phyloP scores from a whole-genome alignment of 2,113 vertebrate species.

The Dipodomys ordii region DNA sequence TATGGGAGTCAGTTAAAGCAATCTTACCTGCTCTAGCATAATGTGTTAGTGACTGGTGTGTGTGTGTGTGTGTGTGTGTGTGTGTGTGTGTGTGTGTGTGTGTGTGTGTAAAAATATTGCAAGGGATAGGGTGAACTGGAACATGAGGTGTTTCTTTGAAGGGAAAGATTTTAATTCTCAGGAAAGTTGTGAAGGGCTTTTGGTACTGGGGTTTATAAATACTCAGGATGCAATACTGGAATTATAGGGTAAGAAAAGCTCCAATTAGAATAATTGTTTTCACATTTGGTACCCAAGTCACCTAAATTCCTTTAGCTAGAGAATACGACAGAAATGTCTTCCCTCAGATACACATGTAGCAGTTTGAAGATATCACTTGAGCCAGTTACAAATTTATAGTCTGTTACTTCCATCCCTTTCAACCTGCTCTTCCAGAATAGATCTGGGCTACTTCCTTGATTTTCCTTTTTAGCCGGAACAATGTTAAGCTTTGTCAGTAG shows the following conservation, averaged over 20 bases:
- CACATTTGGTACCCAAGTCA: not conserved
- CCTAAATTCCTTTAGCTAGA: not conserved
- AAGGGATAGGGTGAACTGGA: not conserved
- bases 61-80: not conserved
- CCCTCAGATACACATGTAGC: not conserved
- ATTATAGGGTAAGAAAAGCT: not conserved
- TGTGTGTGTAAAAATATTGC: not conserved
- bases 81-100: no score
- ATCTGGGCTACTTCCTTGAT: not conserved
- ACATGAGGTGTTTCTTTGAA: not conserved
- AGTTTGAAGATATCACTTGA: not conserved
- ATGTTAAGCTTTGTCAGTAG: not conserved
- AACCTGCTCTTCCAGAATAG: not conserved
- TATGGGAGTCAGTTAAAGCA: not conserved
- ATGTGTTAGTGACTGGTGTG: not conserved
- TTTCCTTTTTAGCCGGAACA: not conserved
- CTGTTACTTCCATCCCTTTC: not conserved
- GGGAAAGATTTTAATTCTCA: not conserved
- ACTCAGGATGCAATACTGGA: not conserved
- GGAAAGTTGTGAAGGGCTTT: not conserved
- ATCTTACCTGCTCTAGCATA: no score
- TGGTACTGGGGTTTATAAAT: not conserved
- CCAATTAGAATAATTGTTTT: not conserved
- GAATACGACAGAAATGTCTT: not conserved
- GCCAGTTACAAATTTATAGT: not conserved